Evolutionary conservation across 2,797 vertebrate species (phyloP), one percentile per base, ranked within the genome.

Genomic region (Anolis apletophallus): DNA sequence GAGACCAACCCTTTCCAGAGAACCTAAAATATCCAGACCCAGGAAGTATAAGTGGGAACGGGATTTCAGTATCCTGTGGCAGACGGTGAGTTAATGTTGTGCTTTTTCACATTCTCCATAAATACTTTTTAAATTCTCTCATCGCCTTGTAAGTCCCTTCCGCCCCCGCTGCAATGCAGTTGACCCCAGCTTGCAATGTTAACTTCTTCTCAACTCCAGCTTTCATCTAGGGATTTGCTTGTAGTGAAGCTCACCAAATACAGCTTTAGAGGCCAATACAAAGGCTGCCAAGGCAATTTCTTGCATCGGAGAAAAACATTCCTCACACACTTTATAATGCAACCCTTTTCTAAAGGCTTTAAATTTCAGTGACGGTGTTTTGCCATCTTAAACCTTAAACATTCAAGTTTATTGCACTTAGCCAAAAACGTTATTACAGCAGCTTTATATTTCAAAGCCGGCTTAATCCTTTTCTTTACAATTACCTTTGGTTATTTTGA

Each of bases 381-480:
- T 82, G 73, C 61, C 73, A 46, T 26, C 61, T 71, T 81, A 86
- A 86, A 81, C 34, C 72, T 50, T 61, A 73, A 85, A 19, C 69
- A n/a, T 64, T 59, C 55, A 26, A 57, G 80, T 32, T 76, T 54
- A 76, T 75, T 57, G 34, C 14, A 1, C 61, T 34, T 34, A 2
- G 85, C 80, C 64, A 77, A 40, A 87, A 76, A 71, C 50, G 64
- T 72, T 83, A 69, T 87, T 71, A 82, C 73, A 77, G 40, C 80
- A 77, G 72, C 12, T 16, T 77, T 83, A 61, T 46, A 40, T 78
- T 83, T 87, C 80, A 71, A 87, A 87, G 74, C 64, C 74, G 6
- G n/a, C 57, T 83, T 87, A 87, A 87, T 71, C 55, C 29, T 46
- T 78, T 87, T 83, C 74, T 82, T 50, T 40, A 7, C n/a, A 7